A percentile compares a stretch with the other conserved stretches of the same genome.
phyloP scores from a whole-genome alignment of 2,113 vertebrate genomes.

The Apeltes quadracus region DNA sequence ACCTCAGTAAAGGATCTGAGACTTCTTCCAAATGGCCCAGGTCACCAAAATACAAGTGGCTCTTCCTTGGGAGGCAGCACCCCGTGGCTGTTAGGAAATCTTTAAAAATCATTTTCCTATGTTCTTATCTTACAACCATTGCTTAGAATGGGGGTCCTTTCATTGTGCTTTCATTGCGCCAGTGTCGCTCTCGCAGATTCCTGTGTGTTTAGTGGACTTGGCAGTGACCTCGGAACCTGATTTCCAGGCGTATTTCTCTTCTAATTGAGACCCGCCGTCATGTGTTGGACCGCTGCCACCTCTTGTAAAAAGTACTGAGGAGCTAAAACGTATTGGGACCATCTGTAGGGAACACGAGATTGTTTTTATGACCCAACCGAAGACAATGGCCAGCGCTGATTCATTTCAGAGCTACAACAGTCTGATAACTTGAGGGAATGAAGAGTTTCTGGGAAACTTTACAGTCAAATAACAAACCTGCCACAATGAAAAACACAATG shows the following conservation, averaged over 20 bases:
- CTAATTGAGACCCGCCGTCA: slow-evolving; percentile 61
- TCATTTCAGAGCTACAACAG: not conserved
- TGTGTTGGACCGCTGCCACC: slow-evolving; percentile 47
- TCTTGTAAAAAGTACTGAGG: slow-evolving; percentile 48
- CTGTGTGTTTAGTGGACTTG: slow-evolving; percentile 44
- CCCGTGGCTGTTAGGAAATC: not conserved
- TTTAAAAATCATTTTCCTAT: not conserved
- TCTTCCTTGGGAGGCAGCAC: not conserved
- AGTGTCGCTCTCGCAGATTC: slow-evolving; percentile 38
- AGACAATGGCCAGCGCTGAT: slow-evolving; percentile 4
- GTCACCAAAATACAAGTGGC: not conserved
- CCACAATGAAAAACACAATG: slow-evolving; percentile 15
- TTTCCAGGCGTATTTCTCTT: slow-evolving; percentile 17
- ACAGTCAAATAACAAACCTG: slow-evolving; percentile 7
- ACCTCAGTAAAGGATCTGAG: not conserved
- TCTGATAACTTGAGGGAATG: not conserved
- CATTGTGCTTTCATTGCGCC: not conserved
- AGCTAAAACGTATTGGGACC: slow-evolving; percentile 42
- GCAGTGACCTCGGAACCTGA: slow-evolving; percentile 34
- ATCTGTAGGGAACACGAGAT: slow-evolving; percentile 51
- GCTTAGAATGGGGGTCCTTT: not conserved
- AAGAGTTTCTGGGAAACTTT: slow-evolving; percentile 4
- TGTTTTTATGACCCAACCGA: slow-evolving; percentile 27
- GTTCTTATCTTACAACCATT: not conserved
- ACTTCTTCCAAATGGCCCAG: not conserved